These are phyloP conservation scores for Alligator mississippiensis DNA, from an alignment of 2,113 vertebrate species.

Conservation along the genomic window DNA sequence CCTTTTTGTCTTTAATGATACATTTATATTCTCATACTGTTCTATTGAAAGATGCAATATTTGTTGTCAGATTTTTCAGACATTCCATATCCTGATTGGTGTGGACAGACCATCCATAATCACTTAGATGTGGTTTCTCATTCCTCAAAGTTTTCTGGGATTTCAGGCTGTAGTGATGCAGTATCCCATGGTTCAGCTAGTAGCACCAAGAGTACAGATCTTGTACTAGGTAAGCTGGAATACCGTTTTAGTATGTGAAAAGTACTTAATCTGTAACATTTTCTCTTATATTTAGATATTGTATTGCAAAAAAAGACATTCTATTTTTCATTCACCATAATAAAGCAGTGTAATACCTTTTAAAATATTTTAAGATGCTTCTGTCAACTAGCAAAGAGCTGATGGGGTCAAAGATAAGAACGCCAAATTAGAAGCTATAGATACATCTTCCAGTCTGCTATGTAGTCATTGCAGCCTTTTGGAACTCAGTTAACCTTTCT, in stretches of 20 bases:
- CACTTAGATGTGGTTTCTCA: conserved; percentile 93
- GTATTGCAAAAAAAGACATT: background rate
- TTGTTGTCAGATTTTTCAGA: conserved; percentile 89
- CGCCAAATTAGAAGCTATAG: background rate
- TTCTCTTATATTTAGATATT: background rate
- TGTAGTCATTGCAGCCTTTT: background rate
- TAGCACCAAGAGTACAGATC: conserved; percentile 91
- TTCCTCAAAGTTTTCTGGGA: conserved; percentile 94
- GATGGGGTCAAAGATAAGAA: background rate
- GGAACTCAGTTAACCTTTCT: background rate
- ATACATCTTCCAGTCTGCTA: too few species aligned
- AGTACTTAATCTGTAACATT: background rate
- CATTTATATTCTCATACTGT: background rate
- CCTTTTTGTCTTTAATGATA: background rate
- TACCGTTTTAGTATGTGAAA: background rate
- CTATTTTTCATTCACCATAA: background rate
- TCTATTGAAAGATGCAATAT: conserved; percentile 1
- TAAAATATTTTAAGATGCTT: background rate
- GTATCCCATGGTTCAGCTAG: conserved; percentile 92
- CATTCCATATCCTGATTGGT: conserved; percentile 94
- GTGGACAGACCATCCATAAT: conserved; percentile 89
- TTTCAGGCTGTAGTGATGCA: conserved; percentile 94
- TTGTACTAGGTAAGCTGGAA: conserved; percentile 87
- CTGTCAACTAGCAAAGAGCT: background rate
- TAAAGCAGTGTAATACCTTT: background rate